These are phyloP conservation scores for Sorex maritimensis DNA, from an alignment of 2,797 vertebrate genomes.

Conservation along the genomic window DNA sequence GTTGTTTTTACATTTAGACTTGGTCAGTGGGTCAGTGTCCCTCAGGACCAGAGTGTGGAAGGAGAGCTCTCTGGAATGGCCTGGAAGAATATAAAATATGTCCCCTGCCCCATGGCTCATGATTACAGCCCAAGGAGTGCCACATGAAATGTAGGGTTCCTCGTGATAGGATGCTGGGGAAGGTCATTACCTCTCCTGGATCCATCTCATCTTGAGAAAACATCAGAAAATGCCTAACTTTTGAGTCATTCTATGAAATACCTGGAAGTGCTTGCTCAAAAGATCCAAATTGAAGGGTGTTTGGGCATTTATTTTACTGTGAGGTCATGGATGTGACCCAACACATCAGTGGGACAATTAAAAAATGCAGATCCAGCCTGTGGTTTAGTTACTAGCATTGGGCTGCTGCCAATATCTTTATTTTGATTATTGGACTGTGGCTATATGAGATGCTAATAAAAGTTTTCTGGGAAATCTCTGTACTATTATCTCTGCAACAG, in stretches of 20 bases:
- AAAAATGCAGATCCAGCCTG: neutral
- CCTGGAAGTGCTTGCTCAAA: neutral
- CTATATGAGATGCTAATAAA: neutral
- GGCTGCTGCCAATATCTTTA: neutral
- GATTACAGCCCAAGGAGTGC: neutral
- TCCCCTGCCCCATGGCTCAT: neutral
- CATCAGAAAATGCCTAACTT: neutral
- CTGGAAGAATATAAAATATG: neutral
- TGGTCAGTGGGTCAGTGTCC: neutral
- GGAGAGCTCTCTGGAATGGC: neutral
- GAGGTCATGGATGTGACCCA: neutral
- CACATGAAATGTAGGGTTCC: neutral
- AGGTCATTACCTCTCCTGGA: neutral
- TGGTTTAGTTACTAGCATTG: neutral
- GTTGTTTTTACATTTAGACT: neutral
- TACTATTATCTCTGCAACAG: neutral
- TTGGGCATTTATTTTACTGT: neutral
- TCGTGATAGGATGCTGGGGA: neutral
- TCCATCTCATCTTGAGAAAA: neutral
- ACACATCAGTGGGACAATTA: accelerated
- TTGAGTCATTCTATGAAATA: neutral
- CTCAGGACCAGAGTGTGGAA: neutral
- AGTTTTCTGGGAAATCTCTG: neutral
- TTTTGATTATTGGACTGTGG: neutral
- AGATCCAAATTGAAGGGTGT: neutral